Evolutionary conservation across 2,888 invertebrate species (phyloP).

Genomic region (Drosophila formosana): DNA sequence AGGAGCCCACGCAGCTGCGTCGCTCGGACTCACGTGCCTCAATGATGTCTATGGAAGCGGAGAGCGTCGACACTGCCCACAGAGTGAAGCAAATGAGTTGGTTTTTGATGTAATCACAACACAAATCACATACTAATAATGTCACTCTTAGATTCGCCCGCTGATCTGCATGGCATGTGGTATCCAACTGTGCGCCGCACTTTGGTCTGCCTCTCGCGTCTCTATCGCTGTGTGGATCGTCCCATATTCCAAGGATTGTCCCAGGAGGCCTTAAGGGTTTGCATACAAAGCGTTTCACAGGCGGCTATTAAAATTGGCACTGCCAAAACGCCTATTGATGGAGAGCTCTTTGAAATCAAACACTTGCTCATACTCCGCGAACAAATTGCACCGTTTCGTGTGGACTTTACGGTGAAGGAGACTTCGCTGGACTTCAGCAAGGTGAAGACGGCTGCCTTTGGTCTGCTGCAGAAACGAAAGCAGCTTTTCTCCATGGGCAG

Average conservation of each 20-base stretch:
- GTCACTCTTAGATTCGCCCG: constrained; percentile 89
- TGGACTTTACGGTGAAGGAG: constrained; percentile 96
- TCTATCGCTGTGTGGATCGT: constrained; percentile 95
- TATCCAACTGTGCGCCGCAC: constrained; percentile 98
- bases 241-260: constrained; percentile 98
- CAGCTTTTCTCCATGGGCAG: constrained; percentile 94
- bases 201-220: constrained; percentile 95
- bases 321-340: constrained; percentile 94
- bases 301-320: constrained; percentile 93
- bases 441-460: constrained; percentile 94
- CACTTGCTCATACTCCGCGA: constrained; percentile 98
- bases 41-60: constrained; percentile 90
- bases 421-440: constrained; percentile 97
- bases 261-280: constrained; percentile 96
- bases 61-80: constrained; percentile 86
- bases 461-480: constrained; percentile 90
- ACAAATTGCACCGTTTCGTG: constrained; percentile 99
- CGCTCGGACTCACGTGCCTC: constrained; percentile 90
- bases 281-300: constrained; percentile 94
- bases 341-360: constrained; percentile 98
- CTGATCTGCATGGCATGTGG: constrained; percentile 99
- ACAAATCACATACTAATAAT: accelerated
- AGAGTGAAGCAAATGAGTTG: constrained; percentile 82
- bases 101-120: constrained; percentile 41
- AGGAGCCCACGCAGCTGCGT: constrained; percentile 87